These are phyloP conservation scores for Pachycephus smyrnensis DNA, from an alignment of 2,888 invertebrate species.

Conservation along the genomic window DNA sequence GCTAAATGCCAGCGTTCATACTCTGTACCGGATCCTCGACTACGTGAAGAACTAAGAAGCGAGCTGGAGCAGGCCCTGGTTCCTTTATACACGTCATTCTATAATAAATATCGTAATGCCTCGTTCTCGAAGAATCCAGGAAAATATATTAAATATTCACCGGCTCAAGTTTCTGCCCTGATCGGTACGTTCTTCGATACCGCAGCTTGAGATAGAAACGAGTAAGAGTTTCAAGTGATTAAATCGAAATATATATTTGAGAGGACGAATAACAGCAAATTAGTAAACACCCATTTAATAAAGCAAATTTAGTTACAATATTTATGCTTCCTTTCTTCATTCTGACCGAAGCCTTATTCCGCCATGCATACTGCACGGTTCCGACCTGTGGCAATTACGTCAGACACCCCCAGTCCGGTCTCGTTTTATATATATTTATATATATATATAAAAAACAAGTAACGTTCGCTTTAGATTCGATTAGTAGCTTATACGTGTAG, in stretches of 20 bases:
- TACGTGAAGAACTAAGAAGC: conserved; percentile 87
- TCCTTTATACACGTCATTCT: conserved; percentile 86
- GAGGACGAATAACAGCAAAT: conserved; percentile 31
- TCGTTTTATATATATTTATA: conserved; percentile 48
- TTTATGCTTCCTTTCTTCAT: conserved; percentile 48
- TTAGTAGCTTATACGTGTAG: conserved; percentile 54
- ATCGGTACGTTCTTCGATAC: conserved; percentile 95
- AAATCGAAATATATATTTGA: conserved; percentile 20
- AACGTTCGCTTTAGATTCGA: conserved; percentile 55
- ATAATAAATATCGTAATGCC: conserved; percentile 79
- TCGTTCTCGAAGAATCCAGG: conserved; percentile 93
- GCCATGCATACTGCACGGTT: conserved; percentile 18
- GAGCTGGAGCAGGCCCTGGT: conserved; percentile 91
- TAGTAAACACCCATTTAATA: conserved; percentile 67
- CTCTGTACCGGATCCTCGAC: conserved; percentile 92
- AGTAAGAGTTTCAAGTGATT: conserved; percentile 16
- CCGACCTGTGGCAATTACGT: conserved; percentile 28
- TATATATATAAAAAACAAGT: conserved; percentile 60
- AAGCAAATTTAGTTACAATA: conserved; percentile 66
- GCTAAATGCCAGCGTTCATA: conserved; percentile 87
- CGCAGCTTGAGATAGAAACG: conserved; percentile 71
- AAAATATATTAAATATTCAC: conserved; percentile 92
- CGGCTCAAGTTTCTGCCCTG: conserved; percentile 84
- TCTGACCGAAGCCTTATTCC: conserved; percentile 37
- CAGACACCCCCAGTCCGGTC: conserved; percentile 48